Percentiles rank a stretch among this genome's conserved stretches.
These are phyloP conservation scores for Saimiri boliviensis DNA, from an alignment of 2,113 vertebrate genomes.

Conservation along the genomic window DNA sequence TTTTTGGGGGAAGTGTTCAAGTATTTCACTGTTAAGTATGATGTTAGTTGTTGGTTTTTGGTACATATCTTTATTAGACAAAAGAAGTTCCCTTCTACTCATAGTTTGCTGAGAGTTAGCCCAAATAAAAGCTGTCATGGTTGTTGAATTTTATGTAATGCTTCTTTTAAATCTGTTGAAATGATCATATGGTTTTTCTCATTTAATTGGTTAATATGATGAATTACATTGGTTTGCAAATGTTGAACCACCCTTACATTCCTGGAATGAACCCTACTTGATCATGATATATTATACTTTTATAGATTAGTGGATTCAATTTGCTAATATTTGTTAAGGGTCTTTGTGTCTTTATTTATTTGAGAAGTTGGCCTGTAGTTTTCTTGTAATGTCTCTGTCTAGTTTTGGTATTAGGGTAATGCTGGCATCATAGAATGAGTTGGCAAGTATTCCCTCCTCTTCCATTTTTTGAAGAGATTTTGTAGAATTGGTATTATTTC, in stretches of 20 bases:
- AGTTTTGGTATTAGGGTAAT: neutral
- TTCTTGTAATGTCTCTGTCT: neutral
- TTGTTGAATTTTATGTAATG: neutral
- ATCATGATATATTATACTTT: neutral
- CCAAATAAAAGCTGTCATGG: neutral
- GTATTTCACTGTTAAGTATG: neutral
- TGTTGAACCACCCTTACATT: neutral
- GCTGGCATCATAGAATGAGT: too few species aligned
- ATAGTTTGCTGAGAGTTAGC: neutral
- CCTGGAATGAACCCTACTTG: neutral
- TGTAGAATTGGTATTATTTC: too few species aligned
- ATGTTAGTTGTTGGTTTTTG: neutral
- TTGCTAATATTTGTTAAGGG: neutral
- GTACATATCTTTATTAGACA: neutral
- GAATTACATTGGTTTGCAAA: neutral
- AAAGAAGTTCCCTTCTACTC: neutral
- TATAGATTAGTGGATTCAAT: neutral
- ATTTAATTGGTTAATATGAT: neutral
- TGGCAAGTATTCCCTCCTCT: too few species aligned
- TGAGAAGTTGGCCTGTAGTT: neutral
- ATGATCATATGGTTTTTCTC: neutral
- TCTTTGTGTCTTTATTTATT: neutral
- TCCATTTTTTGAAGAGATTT: too few species aligned
- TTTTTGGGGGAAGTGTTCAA: neutral
- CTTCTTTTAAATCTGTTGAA: neutral